Conservation (phyloP, 2,113 vertebrate genomes). For the Agelaius tricolor region DNA sequence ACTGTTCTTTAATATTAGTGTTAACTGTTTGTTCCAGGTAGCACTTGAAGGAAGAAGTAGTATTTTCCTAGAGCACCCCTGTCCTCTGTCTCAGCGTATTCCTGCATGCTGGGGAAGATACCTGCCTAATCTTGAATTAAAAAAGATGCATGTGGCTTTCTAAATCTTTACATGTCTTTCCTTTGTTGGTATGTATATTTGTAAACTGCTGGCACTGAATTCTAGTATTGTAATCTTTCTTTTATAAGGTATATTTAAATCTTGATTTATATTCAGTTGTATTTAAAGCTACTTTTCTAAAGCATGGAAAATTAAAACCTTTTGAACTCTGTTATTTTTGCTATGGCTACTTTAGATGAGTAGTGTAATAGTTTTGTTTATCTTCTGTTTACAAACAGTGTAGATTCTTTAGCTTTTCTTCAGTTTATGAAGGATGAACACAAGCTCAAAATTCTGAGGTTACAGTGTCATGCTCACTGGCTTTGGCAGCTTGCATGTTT, state of each 20-base stretch:
- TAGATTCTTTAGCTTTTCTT: neutral
- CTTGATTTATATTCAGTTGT: neutral
- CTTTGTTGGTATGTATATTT: constrained; percentile 73
- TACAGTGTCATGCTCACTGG: neutral
- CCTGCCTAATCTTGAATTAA: constrained; percentile 71
- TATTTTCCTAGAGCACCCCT: constrained; percentile 32
- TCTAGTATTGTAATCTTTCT: neutral
- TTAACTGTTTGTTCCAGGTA: constrained; percentile 77
- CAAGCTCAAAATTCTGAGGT: neutral
- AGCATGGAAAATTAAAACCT: neutral
- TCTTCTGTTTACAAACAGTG: neutral
- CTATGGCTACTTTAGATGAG: neutral
- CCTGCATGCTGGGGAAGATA: constrained; percentile 72
- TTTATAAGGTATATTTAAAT: neutral
- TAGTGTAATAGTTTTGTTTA: neutral
- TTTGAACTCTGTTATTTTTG: neutral
- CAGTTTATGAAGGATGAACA: neutral
- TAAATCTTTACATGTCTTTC: constrained; percentile 70
- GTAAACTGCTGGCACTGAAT: neutral
- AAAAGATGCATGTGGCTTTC: constrained; percentile 79
- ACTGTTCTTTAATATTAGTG: constrained; percentile 28
- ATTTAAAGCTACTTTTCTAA: neutral
- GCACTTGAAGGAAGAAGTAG: constrained; percentile 62
- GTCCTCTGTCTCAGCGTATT: constrained; percentile 32
- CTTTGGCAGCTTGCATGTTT: constrained; percentile 29